phyloP scores from a whole-genome alignment of 2,113 vertebrate species.

The Ranitomeya imitator region DNA sequence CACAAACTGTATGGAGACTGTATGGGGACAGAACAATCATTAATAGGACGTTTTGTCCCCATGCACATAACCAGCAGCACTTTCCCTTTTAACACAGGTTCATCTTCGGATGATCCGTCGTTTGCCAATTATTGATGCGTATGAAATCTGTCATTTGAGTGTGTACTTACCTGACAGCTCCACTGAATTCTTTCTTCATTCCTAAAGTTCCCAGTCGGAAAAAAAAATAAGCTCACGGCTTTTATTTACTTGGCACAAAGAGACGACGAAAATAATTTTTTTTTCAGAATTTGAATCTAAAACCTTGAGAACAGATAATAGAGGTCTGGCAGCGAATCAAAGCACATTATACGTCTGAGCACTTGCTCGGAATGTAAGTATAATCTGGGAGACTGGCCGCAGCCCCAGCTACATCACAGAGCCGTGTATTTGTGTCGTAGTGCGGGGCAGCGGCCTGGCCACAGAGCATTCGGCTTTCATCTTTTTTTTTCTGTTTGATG shows the following conservation, averaged over 20 bases:
- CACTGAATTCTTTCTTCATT: conserved; percentile 11
- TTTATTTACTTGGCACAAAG: conserved; percentile 40
- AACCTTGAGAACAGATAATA: conserved; percentile 48
- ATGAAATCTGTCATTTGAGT: too few relatives aligned
- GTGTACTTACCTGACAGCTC: neutral
- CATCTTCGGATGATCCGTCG: too few relatives aligned
- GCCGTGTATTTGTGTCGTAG: conserved; percentile 24
- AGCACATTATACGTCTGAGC: conserved; percentile 43
- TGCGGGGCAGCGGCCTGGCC: conserved; percentile 5
- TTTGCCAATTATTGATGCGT: too few relatives aligned
- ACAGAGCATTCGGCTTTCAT: conserved; percentile 20
- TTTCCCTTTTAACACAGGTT: too few relatives aligned
- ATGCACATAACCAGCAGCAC: too few relatives aligned
- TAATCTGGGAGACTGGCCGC: conserved; percentile 8
- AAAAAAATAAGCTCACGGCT: conserved; percentile 13
- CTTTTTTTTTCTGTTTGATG: conserved; percentile 34
- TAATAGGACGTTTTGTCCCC: too few relatives aligned
- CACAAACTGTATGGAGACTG: too few relatives aligned
- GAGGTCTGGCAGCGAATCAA: conserved; percentile 39
- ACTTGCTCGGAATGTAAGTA: conserved; percentile 47
- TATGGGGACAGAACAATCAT: too few relatives aligned
- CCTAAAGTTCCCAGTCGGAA: neutral
- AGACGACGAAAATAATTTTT: neutral
- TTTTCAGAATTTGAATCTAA: conserved; percentile 44
- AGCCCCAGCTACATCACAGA: neutral